Conservation (phyloP, 2,888 invertebrate species). For the Synanthedon tipuliformis region DNA sequence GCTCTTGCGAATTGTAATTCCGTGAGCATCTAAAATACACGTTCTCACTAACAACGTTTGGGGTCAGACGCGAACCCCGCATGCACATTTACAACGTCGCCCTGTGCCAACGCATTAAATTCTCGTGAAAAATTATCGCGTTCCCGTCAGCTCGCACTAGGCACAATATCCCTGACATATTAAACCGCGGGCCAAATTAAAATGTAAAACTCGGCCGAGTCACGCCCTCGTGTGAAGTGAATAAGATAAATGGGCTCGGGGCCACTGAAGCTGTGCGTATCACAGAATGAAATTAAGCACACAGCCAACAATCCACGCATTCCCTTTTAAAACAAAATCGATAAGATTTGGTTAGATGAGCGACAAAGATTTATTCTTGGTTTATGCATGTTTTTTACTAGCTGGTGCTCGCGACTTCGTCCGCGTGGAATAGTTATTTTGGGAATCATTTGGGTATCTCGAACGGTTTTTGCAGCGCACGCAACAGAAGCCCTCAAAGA, state of each 20-base stretch:
- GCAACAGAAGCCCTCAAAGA: too few species aligned
- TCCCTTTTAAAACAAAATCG: conserved; percentile 18
- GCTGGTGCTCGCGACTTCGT: too few species aligned
- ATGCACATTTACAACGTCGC: not conserved
- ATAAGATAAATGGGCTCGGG: conserved; percentile 44
- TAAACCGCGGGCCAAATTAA: conserved; percentile 42
- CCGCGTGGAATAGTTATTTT: too few species aligned
- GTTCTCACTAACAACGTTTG: not conserved
- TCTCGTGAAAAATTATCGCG: conserved; percentile 16
- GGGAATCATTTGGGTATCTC: too few species aligned
- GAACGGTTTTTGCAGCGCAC: too few species aligned
- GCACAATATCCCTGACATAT: conserved; percentile 21
- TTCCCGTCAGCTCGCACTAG: conserved; percentile 9
- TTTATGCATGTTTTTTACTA: too few species aligned
- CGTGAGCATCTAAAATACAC: too few species aligned
- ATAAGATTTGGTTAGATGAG: not conserved
- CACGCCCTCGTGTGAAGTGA: conserved; percentile 47
- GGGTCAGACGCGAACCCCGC: not conserved
- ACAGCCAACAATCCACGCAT: conserved; percentile 6
- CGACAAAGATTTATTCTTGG: not conserved
- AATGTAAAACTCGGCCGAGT: conserved; percentile 43
- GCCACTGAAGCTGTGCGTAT: conserved; percentile 31
- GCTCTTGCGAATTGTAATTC: too few species aligned
- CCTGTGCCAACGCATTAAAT: conserved; percentile 6
- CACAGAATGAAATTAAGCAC: conserved; percentile 42